These are phyloP conservation scores for Sycobia sp. DNA, from an alignment of 1,140 invertebrate genomes.

Conservation along the genomic window DNA sequence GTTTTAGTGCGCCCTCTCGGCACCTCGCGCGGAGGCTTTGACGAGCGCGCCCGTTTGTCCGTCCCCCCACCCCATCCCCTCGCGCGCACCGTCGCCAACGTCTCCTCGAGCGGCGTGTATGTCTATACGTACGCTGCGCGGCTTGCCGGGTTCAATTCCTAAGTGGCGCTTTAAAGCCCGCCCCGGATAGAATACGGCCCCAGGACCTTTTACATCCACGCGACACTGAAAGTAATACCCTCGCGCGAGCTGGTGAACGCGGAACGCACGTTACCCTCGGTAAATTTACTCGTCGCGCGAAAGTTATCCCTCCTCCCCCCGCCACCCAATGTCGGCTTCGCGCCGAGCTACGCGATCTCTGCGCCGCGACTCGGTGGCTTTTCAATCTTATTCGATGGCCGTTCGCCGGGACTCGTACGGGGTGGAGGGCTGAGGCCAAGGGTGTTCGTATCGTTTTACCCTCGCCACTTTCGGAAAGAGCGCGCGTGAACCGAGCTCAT, in stretches of 20 bases:
- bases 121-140: no score
- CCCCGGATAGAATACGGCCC: no score
- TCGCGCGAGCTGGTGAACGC: no score
- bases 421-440: no score
- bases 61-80: neutral
- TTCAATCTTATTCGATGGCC: constrained; percentile 17
- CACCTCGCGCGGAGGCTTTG: constrained; percentile 7
- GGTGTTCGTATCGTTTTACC: no score
- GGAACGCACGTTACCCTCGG: neutral
- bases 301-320: neutral
- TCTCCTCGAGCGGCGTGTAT: no score
- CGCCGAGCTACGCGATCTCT: no score
- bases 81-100: neutral
- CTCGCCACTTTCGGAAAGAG: no score
- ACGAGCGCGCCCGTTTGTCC: neutral
- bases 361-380: neutral
- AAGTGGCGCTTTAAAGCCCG: constrained; percentile 8
- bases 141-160: neutral
- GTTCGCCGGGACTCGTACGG: no score
- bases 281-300: constrained; percentile 27
- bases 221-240: constrained; percentile 21
- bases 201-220: constrained; percentile 9
- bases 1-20: constrained; percentile 15
- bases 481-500: no score
- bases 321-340: neutral